Percentiles rank a stretch among this genome's conserved stretches.
Evolutionary conservation across 2,888 invertebrate genomes (phyloP).

Genomic region (Meta bourneti): DNA sequence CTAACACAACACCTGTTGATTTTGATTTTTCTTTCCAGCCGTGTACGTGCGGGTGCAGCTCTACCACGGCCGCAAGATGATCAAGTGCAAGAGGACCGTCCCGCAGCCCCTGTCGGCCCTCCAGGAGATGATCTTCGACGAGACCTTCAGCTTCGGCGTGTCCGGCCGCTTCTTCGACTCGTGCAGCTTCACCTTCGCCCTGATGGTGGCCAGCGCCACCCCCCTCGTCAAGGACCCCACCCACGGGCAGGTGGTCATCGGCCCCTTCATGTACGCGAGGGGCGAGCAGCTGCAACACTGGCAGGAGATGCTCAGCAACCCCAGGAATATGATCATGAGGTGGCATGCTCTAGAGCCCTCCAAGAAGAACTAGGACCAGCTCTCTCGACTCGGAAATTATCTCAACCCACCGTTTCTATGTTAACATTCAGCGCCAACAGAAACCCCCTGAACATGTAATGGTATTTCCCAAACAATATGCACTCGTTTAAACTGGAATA

Average conservation of each 20-base stretch:
- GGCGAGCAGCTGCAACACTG: constrained; percentile 80
- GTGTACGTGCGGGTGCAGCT: constrained; percentile 79
- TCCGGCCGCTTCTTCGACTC: constrained; percentile 79
- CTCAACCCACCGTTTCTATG: too few relatives aligned
- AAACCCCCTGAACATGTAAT: too few relatives aligned
- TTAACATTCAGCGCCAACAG: too few relatives aligned
- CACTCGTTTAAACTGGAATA: too few relatives aligned
- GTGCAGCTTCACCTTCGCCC: constrained; percentile 79
- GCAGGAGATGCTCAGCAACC: constrained; percentile 80
- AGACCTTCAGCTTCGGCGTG: constrained; percentile 79
- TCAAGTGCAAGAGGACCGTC: constrained; percentile 79
- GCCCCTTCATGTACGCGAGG: constrained; percentile 80
- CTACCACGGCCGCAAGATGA: constrained; percentile 79
- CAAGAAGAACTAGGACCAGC: background rate
- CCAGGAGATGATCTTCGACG: constrained; percentile 78
- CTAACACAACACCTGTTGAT: background rate
- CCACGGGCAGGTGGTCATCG: constrained; percentile 79
- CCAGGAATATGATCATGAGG: constrained; percentile 77
- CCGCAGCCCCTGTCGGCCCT: constrained; percentile 77
- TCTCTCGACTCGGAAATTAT: too few relatives aligned
- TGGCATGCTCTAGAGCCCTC: constrained; percentile 75
- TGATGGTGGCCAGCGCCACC: constrained; percentile 77
- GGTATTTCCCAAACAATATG: too few relatives aligned
- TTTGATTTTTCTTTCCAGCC: too few relatives aligned
- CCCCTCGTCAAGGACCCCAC: constrained; percentile 78